Base-by-base conservation (phyloP, 2,888 invertebrate genomes). In the Keiferia lycopersicella region DNA sequence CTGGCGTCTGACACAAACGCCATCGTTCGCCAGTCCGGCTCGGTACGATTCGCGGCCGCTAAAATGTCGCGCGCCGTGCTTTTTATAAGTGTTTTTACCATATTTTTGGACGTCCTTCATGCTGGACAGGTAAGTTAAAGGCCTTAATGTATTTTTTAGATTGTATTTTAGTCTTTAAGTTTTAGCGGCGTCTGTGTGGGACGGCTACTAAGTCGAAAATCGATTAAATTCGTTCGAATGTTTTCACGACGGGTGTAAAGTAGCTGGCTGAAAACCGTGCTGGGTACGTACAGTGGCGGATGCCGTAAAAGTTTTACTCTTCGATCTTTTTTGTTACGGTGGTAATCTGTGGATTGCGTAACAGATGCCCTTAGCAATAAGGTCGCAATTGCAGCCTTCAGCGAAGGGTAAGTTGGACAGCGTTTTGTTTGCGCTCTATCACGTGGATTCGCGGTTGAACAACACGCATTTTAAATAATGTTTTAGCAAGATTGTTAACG, bases 31-130 rank as follows among this genome's bases (percentile, higher is more conserved):
- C 81, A 82, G 81, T 82, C 82, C 79, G 78, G 77, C 69, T 70
- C 78, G 78, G 75, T 80, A 80, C 83, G 84, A 82, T 80, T 72
- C 86, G 90, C 89, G 90, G 85, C 86, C 88, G 91, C 91, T 83
- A 92, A 85, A 84, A 93, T 93, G 93, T 88, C 93, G 93, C 93
- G 92, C 84, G 92, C 91, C 88, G 91, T 93, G 87, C 89, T 93
- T 86, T 89, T 92, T 88, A 86, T 93, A 83, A 91, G 92, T 93
- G 93, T 92, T 84, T 91, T 93, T 87, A 88, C 91, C 85, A 88
- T 93, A 87, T 86, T 92, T 85, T 88, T 91, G 89, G 93, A 92
- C 86, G 92, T 91, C 84, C 90, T 93, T 76, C 88, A 88, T 73
- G 90, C 91, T 73, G 91, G 91, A 79, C 92, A 92, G 93, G 93